Evolutionary conservation across 2,113 vertebrate species (phyloP).

Genomic region (Ochotona curzoniae): DNA sequence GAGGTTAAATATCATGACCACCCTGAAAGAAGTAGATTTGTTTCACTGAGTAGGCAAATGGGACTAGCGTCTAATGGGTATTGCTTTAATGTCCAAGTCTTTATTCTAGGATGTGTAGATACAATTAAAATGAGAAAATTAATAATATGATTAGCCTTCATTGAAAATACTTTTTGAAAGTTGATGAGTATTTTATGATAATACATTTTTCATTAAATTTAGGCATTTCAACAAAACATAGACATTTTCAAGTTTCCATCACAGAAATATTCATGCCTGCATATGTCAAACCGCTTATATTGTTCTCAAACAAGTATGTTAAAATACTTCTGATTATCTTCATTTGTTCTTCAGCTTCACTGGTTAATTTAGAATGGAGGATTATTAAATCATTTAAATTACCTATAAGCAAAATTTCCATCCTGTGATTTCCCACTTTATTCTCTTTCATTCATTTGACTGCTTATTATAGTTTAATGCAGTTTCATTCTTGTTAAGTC

Average conservation of each 20-base stretch:
- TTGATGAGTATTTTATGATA: not conserved
- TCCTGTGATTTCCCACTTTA: not conserved
- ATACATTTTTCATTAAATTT: not conserved
- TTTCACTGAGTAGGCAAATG: not conserved
- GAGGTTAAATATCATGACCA: not conserved
- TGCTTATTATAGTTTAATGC: not conserved
- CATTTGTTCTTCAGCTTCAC: slow-evolving; percentile 19
- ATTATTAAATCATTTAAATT: slow-evolving; percentile 40
- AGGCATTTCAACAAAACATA: not conserved
- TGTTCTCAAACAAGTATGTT: slow-evolving; percentile 42
- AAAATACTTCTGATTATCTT: slow-evolving; percentile 5
- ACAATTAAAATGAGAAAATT: slow-evolving; percentile 15
- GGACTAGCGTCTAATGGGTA: not conserved
- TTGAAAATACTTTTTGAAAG: slow-evolving; percentile 29
- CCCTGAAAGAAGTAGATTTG: not conserved
- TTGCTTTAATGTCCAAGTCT: not conserved
- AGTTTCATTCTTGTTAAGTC: not conserved
- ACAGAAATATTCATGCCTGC: not conserved
- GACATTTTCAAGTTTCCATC: slow-evolving; percentile 38
- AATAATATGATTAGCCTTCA: not conserved
- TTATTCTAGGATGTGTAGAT: slow-evolving; percentile 32
- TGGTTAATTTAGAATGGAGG: slow-evolving; percentile 37
- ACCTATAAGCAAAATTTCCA: not conserved
- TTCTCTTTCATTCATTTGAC: not conserved
- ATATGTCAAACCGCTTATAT: slow-evolving; percentile 24